phyloP scores from a whole-genome alignment of 2,113 vertebrate genomes.

The Mormyrus iriodes region DNA sequence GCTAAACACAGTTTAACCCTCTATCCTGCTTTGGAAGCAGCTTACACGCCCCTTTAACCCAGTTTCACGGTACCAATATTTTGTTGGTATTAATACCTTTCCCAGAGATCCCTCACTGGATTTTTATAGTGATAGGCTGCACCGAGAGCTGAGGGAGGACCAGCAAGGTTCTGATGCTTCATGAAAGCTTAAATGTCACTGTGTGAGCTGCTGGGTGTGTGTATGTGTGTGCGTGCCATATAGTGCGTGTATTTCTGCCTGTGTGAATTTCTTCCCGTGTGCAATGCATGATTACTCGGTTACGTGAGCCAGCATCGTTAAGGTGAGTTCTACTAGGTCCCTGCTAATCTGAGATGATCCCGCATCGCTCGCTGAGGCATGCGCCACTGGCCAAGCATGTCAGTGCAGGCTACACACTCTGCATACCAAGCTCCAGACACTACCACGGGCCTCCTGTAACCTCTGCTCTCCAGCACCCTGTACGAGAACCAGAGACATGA shows the following conservation, averaged over 20 bases:
- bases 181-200: background rate
- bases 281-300: background rate
- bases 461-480: background rate
- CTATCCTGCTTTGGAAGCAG: background rate
- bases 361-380: background rate
- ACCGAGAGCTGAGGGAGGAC: background rate
- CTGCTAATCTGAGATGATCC: background rate
- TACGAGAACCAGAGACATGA: background rate
- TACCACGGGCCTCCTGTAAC: background rate
- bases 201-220: background rate
- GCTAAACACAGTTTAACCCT: background rate
- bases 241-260: background rate
- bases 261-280: background rate
- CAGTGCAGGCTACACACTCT: too few species aligned
- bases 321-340: background rate
- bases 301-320: background rate
- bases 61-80: background rate
- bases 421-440: background rate
- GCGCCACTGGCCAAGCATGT: background rate
- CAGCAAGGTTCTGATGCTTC: background rate
- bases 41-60: background rate
- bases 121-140: background rate
- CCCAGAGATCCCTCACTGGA: background rate
- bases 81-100: background rate
- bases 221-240: background rate